Evolutionary conservation across 64 coral and sea anemone genomes (phyloP).

Genomic region (Stichodactyla helianthus): DNA sequence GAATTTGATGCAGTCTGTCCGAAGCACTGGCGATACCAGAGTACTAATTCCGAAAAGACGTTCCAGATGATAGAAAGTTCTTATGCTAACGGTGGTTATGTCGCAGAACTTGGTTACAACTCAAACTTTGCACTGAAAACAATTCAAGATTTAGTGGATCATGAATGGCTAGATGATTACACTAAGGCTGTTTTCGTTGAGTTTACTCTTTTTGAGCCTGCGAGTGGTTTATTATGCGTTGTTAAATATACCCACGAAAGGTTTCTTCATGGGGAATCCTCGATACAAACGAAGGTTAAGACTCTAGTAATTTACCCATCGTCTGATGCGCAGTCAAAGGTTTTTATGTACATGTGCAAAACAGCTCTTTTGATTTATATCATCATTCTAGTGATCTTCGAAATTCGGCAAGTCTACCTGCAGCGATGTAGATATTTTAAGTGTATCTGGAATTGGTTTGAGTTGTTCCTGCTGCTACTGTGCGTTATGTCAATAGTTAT

Average conservation of each 20-base stretch:
- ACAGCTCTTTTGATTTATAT: conserved; percentile 41
- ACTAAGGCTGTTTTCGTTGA: conserved; percentile 31
- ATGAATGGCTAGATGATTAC: conserved; percentile 35
- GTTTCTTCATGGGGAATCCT: conserved; percentile 11
- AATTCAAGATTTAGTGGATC: not conserved
- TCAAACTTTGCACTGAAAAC: not conserved
- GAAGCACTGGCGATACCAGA: conserved; percentile 35
- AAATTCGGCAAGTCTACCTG: conserved; percentile 15
- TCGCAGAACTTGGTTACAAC: conserved; percentile 48
- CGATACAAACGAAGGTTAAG: not conserved
- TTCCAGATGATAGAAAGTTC: not conserved
- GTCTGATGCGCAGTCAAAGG: not conserved
- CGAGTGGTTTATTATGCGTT: conserved; percentile 31
- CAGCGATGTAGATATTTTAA: conserved; percentile 19
- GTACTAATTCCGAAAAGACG: not conserved
- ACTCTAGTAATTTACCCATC: conserved; percentile 33
- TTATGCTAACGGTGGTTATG: conserved; percentile 34
- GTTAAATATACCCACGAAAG: conserved; percentile 32
- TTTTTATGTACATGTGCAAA: conserved; percentile 23
- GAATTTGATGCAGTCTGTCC: conserved; percentile 17
- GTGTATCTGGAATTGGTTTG: conserved; percentile 46
- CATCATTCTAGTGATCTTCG: conserved; percentile 19
- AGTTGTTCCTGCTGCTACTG: conserved; percentile 22
- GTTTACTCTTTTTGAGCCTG: conserved; percentile 44
- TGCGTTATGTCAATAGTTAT: conserved; percentile 15